A percentile compares a stretch with the other conserved stretches of the same genome.
Conservation (phyloP, 2,797 vertebrate genomes). For the Pachyuromys duprasi region DNA sequence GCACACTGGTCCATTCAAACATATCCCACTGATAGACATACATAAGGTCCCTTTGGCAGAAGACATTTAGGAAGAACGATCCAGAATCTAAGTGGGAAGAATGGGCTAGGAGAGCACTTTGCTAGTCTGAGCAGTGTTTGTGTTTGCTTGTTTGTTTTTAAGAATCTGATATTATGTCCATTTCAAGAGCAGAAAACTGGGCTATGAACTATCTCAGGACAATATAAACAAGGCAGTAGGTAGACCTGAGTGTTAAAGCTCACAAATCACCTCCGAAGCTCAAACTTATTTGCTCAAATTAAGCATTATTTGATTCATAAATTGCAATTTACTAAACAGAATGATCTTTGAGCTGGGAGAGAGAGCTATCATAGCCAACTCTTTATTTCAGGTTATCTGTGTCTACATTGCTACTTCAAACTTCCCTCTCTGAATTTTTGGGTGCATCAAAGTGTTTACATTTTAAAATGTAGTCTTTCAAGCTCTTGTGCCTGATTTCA, state of each 20-base stretch:
- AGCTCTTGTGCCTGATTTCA: not conserved
- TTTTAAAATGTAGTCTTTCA: not conserved
- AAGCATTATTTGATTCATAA: conserved; percentile 20
- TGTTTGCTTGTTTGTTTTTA: not conserved
- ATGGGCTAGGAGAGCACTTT: not conserved
- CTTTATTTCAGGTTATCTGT: not conserved
- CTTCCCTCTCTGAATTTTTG: not conserved
- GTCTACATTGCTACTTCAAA: not conserved
- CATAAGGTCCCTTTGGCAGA: not conserved
- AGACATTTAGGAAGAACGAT: not conserved
- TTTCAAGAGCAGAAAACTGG: not conserved
- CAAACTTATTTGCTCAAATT: not conserved
- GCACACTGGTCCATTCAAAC: too few species aligned
- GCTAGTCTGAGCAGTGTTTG: not conserved
- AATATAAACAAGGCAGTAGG: not conserved
- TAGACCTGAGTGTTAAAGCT: not conserved
- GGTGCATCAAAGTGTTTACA: not conserved
- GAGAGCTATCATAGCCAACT: not conserved
- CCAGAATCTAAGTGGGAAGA: not conserved
- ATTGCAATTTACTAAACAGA: conserved; percentile 10
- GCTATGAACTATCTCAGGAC: not conserved
- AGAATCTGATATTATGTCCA: not conserved
- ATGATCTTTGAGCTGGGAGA: not conserved
- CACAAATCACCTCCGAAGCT: not conserved
- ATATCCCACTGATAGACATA: not conserved